Conservation (phyloP, 1,140 invertebrate genomes). For the Sweltsa coloradensis region DNA sequence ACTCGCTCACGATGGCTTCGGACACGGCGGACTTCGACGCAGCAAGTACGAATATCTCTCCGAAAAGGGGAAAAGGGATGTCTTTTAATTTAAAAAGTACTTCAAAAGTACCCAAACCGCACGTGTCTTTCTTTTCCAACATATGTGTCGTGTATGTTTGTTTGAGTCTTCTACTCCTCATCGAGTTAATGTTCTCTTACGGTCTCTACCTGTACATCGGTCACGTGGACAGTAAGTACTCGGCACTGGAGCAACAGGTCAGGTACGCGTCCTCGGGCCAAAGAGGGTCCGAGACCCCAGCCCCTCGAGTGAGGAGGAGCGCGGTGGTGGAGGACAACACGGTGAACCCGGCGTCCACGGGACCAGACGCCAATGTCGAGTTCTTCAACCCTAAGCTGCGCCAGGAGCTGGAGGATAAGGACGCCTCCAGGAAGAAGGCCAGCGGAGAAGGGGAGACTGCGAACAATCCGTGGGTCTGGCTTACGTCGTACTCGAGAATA, state of each 20-base stretch:
- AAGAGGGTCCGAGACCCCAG: not conserved
- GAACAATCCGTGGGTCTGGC: conserved; percentile 54
- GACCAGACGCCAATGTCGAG: conserved; percentile 44
- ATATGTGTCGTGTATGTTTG: not conserved
- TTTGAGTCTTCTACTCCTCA: not conserved
- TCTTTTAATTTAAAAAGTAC: not conserved
- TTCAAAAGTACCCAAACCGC: too few species aligned
- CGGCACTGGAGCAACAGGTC: not conserved
- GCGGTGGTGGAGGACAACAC: conserved; percentile 22
- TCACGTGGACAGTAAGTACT: not conserved
- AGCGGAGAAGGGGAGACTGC: not conserved
- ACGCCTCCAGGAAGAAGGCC: conserved; percentile 16
- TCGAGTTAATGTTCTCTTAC: not conserved
- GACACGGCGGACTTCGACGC: too few species aligned
- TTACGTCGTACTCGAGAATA: conserved; percentile 64
- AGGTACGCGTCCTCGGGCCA: not conserved
- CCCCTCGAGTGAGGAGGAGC: conserved; percentile 11
- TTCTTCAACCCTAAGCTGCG: conserved; percentile 54
- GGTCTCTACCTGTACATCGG: not conserved
- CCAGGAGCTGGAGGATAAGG: conserved; percentile 46
- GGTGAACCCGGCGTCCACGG: conserved; percentile 15
- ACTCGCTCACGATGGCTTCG: too few species aligned
- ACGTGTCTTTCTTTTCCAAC: not conserved
- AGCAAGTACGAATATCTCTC: too few species aligned
- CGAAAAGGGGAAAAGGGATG: too few species aligned